Percentiles rank a stretch among this genome's conserved stretches.
Conservation (phyloP, 1,140 invertebrate species). For the Anastatus disparis region DNA sequence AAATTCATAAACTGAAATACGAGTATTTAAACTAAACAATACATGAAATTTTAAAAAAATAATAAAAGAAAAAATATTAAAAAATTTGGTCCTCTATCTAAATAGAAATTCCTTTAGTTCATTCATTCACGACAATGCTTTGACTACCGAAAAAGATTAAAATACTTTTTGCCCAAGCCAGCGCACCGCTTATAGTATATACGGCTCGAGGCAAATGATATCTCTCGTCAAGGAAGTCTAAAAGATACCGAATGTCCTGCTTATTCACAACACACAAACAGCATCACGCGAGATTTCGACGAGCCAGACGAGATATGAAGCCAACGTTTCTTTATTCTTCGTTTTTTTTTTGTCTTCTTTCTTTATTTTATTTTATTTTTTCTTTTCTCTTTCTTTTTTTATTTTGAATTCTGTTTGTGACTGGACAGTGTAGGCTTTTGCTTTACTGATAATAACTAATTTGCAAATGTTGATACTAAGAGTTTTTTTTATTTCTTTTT, state of each 20-base stretch:
- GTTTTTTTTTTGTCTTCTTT: conserved; percentile 1
- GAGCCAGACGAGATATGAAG: conserved; percentile 29
- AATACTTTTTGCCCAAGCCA: conserved; percentile 49
- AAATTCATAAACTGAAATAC: too few species aligned
- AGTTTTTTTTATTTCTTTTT: background rate
- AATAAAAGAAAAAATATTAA: too few species aligned
- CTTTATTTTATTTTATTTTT: background rate
- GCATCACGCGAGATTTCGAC: conserved; percentile 31
- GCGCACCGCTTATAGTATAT: conserved; percentile 28
- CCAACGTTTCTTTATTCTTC: conserved; percentile 3
- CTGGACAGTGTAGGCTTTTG: background rate
- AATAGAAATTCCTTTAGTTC: too few species aligned
- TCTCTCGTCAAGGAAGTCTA: conserved; percentile 63
- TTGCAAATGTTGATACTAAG: background rate
- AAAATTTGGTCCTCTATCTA: too few species aligned
- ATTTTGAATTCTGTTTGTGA: conserved; percentile 5
- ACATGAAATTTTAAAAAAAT: too few species aligned
- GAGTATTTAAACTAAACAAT: too few species aligned
- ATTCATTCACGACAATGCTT: conserved; percentile 43
- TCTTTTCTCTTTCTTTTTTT: conserved; percentile 5
- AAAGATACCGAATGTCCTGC: conserved; percentile 66
- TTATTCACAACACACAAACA: conserved; percentile 58
- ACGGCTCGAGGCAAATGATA: conserved; percentile 43
- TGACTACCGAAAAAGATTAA: conserved; percentile 53
- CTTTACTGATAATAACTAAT: conserved; percentile 24